Base-by-base conservation (phyloP, 2,888 invertebrate genomes). In the Aelia acuminata region DNA sequence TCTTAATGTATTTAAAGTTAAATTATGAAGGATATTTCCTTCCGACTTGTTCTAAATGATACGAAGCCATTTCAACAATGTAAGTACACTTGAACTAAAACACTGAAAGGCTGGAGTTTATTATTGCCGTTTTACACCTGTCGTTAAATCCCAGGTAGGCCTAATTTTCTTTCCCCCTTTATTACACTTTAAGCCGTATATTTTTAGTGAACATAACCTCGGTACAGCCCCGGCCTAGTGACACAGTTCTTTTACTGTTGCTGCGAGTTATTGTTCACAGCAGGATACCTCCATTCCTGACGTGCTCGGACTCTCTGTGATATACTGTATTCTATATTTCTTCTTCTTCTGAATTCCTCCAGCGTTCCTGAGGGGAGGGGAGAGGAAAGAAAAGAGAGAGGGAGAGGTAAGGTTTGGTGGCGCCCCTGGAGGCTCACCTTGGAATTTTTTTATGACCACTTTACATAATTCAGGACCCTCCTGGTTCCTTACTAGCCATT, bases 401-500 rank as follows among this genome's bases (percentile, higher is more conserved):
- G 50, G 53, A 22, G 22, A 5, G 18, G 63, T 13, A n/a, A n/a
- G n/a, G n/a, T n/a, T n/a, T 26, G 35, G 63, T 1, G 31, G 63
- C 7, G 31, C 63, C 35, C 63, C 5, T 43, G 0, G n/a, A 39
- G 80, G 43, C n/a, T 80, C 43, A 80, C 80, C 80, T 80, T 47
- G n/a, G 80, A 43, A 43, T 20, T 80, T 80, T 80, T 80, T 80
- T 47, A 80, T 43, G 80, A 80, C 13, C 80, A 80, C 80, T 80
- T 47, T 80, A 80, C 39, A 39, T 80, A 43, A 80, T 80, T 80
- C 80, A 80, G 63, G 63, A 8, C 63, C 63, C 31, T 31, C 31
- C 63, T 20, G 31, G 31, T 70, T 70, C 63, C 63, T 70, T 35
- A 70, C 63, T 70, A 70, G 63, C 35, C 35, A 35, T 70, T 70